Conservation (phyloP, 2,888 invertebrate species). For the Ectemnius lituratus region DNA sequence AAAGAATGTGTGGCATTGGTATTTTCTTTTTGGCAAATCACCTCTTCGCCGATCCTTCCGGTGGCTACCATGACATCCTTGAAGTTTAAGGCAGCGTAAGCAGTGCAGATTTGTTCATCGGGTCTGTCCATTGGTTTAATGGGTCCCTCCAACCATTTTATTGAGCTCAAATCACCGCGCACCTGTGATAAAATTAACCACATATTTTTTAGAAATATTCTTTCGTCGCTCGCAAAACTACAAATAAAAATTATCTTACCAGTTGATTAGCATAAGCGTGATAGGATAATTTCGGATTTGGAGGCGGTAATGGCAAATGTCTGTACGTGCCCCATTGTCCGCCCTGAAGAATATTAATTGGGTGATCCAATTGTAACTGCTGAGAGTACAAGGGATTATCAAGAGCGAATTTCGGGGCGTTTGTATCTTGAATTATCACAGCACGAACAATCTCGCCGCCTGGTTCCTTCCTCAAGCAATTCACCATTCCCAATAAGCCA, state of each 20-base stretch:
- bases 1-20: conserved; percentile 84
- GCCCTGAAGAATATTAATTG: conserved; percentile 84
- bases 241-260: conserved; percentile 19
- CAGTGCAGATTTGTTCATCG: conserved; percentile 79
- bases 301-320: conserved; percentile 84
- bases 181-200: conserved; percentile 70
- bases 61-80: conserved; percentile 96
- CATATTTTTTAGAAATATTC: no score
- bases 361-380: conserved; percentile 86
- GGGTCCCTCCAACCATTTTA: conserved; percentile 90
- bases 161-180: conserved; percentile 91
- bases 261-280: conserved; percentile 89
- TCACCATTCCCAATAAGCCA: conserved; percentile 93
- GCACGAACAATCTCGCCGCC: conserved; percentile 82
- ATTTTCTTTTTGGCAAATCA: conserved; percentile 81
- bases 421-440: conserved; percentile 81
- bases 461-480: conserved; percentile 90
- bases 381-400: conserved; percentile 83
- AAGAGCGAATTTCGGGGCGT: conserved; percentile 84
- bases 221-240: not conserved
- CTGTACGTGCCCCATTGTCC: conserved; percentile 89
- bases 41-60: conserved; percentile 91
- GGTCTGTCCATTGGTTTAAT: conserved; percentile 60
- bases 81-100: conserved; percentile 93
- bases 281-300: conserved; percentile 78